Base-by-base conservation (phyloP, 2,113 vertebrate species). In the Suncus etruscus region DNA sequence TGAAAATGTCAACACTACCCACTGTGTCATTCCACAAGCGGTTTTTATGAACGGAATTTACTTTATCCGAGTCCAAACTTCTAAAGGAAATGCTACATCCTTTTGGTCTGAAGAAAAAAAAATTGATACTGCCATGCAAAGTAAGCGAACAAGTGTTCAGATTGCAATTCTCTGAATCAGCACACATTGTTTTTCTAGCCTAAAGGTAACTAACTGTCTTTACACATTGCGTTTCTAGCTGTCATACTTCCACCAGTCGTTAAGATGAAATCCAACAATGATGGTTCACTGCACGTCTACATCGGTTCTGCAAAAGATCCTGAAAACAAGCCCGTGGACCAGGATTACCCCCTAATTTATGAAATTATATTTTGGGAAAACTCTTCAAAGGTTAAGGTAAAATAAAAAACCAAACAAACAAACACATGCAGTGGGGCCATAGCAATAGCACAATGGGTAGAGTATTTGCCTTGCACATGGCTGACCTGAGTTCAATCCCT, bases 301-400 rank as follows among this genome's bases (percentile, higher is more conserved):
- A 88, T 98, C 15, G 15, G 16, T 45, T 22, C 91, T 87, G 94
- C 94, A 0, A 79, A 91, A 91, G 89, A 81, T 16, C 2, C 77
- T 50, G 78, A 73, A 86, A 1, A 2, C n/a, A 50, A 69, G 1
- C 0, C 1, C 11, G 84, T 75, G 80, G 91, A 29, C 22, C 14
- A 51, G 0, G 0, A 3, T 31, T 93, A 96, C 68, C 8, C 18
- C 0, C 82, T 97, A 3, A 92, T 50, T 77, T 98, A 98, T 87
- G 94, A 96, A n/a, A 0, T 98, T 88, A 5, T 85, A 0, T 97
- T 97, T 69, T 97, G 97, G 97, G 91, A 95, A 87, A 96, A 97
- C 20, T 76, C 94, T 80, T 95, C 97, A 0, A 25, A 83, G 85
- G 4, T 39, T 16, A 32, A 97, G 97, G 98, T 98, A 89, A 84